Evolutionary conservation across 2,888 invertebrate species (phyloP).

Genomic region (Sipunculus nudus): DNA sequence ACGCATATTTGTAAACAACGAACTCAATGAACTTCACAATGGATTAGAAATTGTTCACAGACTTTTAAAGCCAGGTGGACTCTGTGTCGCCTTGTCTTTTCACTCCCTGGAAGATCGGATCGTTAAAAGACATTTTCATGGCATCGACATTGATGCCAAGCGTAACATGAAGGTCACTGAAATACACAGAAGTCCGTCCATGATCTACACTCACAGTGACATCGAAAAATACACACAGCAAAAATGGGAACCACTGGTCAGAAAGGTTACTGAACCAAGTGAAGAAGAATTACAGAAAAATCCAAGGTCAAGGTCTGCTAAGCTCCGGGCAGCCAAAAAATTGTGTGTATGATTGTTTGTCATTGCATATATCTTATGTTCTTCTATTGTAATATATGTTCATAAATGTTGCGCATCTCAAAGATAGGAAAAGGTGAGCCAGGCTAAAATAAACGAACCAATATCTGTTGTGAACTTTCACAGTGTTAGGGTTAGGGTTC

Average conservation of each 20-base stretch:
- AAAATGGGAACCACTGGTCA: constrained; percentile 82
- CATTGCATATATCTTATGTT: too few species aligned
- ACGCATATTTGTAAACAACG: constrained; percentile 95
- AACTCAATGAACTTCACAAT: constrained; percentile 92
- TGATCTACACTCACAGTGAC: constrained; percentile 73
- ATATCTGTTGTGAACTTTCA: too few species aligned
- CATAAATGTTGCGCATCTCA: too few species aligned
- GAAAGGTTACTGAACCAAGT: constrained; percentile 81
- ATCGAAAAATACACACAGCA: constrained; percentile 73
- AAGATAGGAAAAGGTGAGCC: too few species aligned
- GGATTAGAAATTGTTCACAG: constrained; percentile 80
- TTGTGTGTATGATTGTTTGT: too few species aligned
- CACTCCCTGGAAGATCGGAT: constrained; percentile 94
- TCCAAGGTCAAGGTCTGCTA: constrained; percentile 88
- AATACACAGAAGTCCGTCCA: constrained; percentile 70
- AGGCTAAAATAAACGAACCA: too few species aligned
- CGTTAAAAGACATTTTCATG: constrained; percentile 83
- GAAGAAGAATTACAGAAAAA: constrained; percentile 80
- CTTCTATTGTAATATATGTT: too few species aligned
- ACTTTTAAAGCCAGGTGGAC: constrained; percentile 81
- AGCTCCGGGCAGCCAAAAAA: constrained; percentile 84
- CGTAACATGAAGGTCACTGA: constrained; percentile 39
- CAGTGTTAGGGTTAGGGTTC: too few species aligned
- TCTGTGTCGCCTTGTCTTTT: constrained; percentile 84
- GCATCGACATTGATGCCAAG: constrained; percentile 53